Evolutionary conservation across 2,888 invertebrate species (phyloP).

Genomic region (Petrolisthes cinctipes): DNA sequence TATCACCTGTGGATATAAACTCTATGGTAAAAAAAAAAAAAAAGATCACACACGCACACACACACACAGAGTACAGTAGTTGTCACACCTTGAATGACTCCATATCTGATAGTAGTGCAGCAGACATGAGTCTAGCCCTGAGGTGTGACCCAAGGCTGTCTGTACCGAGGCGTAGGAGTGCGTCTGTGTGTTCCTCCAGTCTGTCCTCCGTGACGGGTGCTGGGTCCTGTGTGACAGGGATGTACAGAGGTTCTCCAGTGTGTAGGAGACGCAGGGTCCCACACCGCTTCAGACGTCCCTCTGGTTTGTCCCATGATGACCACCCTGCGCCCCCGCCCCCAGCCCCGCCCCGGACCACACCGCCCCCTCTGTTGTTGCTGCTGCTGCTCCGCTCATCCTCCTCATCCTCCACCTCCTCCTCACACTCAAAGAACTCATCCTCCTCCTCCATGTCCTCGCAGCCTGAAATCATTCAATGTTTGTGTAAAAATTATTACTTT

Average conservation of each 20-base stretch:
- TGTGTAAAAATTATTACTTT: too few relatives aligned
- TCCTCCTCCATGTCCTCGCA: too few relatives aligned
- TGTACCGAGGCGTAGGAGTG: slow-evolving; percentile 86
- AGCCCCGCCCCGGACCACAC: neutral
- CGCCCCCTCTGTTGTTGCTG: slow-evolving; percentile 2
- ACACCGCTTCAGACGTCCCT: slow-evolving; percentile 80
- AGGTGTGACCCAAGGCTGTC: slow-evolving; percentile 86
- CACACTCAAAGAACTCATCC: too few relatives aligned
- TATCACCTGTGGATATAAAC: neutral
- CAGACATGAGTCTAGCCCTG: slow-evolving; percentile 94
- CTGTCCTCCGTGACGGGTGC: slow-evolving; percentile 98
- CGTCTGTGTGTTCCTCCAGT: slow-evolving; percentile 90
- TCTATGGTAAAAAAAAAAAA: neutral
- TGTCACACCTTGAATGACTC: slow-evolving; percentile 91
- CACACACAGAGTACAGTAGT: neutral
- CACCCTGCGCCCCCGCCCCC: slow-evolving; percentile 68
- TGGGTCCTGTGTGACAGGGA: slow-evolving; percentile 90
- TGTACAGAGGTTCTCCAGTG: slow-evolving; percentile 80
- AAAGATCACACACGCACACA: neutral
- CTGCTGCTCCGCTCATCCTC: slow-evolving; percentile 74
- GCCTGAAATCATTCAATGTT: too few relatives aligned
- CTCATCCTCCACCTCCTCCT: slow-evolving; percentile 69
- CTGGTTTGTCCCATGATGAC: slow-evolving; percentile 76
- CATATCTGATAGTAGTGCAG: slow-evolving; percentile 95
- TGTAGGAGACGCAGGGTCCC: slow-evolving; percentile 78